These are phyloP conservation scores for Drosophila athabasca DNA, from an alignment of 1,140 invertebrate species.

Conservation along the genomic window DNA sequence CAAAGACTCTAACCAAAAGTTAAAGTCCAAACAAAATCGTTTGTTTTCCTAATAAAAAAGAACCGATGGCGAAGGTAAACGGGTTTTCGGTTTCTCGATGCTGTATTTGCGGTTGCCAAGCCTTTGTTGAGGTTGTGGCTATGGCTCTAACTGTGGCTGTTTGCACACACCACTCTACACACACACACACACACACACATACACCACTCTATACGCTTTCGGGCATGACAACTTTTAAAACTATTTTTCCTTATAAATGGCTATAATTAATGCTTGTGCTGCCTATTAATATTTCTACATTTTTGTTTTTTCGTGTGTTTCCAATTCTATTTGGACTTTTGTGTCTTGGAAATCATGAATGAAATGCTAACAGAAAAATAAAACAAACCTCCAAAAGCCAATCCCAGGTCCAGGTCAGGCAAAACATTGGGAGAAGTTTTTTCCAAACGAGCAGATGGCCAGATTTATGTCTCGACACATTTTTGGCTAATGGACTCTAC, in stretches of 20 bases:
- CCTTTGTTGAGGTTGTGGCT: slow-evolving; percentile 26
- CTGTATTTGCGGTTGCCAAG: slow-evolving; percentile 25
- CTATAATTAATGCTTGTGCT: slow-evolving; percentile 63
- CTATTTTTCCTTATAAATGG: slow-evolving; percentile 70
- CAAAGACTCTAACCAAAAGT: slow-evolving; percentile 39
- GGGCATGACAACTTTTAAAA: slow-evolving; percentile 74
- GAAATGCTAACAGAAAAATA: slow-evolving; percentile 43
- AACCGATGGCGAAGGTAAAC: slow-evolving; percentile 64
- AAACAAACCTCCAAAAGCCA: slow-evolving; percentile 27
- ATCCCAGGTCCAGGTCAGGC: background rate
- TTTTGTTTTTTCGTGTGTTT: slow-evolving; percentile 29
- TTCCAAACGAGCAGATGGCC: slow-evolving; percentile 45
- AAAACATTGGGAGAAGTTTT: too few relatives aligned
- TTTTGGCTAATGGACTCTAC: slow-evolving; percentile 35
- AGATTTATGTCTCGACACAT: slow-evolving; percentile 50
- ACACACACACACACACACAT: slow-evolving; percentile 23
- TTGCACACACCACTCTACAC: background rate
- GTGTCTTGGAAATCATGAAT: slow-evolving; percentile 58
- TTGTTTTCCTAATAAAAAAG: slow-evolving; percentile 67
- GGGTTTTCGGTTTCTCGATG: slow-evolving; percentile 33
- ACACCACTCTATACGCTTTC: slow-evolving; percentile 5
- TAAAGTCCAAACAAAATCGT: slow-evolving; percentile 46
- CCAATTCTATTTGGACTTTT: slow-evolving; percentile 31
- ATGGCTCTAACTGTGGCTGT: slow-evolving; percentile 13
- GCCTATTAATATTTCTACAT: slow-evolving; percentile 32